A percentile compares a stretch with the other conserved stretches of the same genome.
These are phyloP conservation scores for Anoncus sp. DNA, from an alignment of 2,888 invertebrate species.

Conservation along the genomic window DNA sequence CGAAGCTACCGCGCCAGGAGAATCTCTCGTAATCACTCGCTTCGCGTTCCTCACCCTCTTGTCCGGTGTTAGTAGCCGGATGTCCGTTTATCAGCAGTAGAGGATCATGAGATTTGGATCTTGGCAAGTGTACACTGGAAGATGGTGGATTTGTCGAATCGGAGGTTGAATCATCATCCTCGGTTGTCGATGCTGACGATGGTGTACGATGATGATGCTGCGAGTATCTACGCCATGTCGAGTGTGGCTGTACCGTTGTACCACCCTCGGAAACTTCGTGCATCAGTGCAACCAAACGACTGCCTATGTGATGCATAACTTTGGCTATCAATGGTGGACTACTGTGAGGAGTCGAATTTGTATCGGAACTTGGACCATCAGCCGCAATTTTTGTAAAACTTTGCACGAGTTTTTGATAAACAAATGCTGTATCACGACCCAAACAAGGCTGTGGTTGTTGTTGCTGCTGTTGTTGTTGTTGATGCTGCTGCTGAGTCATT, in stretches of 20 bases:
- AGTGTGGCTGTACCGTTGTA: slow-evolving; percentile 79
- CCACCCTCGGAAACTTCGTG: slow-evolving; percentile 94
- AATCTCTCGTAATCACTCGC: slow-evolving; percentile 95
- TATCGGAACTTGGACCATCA: slow-evolving; percentile 84
- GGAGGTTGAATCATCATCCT: slow-evolving; percentile 90
- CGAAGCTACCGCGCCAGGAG: slow-evolving; percentile 96
- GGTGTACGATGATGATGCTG: slow-evolving; percentile 86
- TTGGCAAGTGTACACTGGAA: slow-evolving; percentile 85
- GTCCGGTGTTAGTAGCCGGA: slow-evolving; percentile 73
- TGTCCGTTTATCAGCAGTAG: slow-evolving; percentile 83
- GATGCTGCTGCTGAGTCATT: background rate
- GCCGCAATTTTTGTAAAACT: slow-evolving; percentile 92
- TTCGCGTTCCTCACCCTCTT: slow-evolving; percentile 84
- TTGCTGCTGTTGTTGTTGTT: slow-evolving; percentile 66
- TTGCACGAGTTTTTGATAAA: slow-evolving; percentile 94
- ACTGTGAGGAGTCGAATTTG: slow-evolving; percentile 85
- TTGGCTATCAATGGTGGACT: slow-evolving; percentile 95
- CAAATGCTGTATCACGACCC: slow-evolving; percentile 91
- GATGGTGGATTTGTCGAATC: slow-evolving; percentile 85
- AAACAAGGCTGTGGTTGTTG: slow-evolving; percentile 78
- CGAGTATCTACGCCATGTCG: slow-evolving; percentile 86
- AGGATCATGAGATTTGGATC: slow-evolving; percentile 93
- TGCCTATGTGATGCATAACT: slow-evolving; percentile 96
- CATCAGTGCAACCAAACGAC: slow-evolving; percentile 94
- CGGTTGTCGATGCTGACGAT: slow-evolving; percentile 86